phyloP scores from a whole-genome alignment of 1,140 invertebrate species.

The Portunus trituberculatus region DNA sequence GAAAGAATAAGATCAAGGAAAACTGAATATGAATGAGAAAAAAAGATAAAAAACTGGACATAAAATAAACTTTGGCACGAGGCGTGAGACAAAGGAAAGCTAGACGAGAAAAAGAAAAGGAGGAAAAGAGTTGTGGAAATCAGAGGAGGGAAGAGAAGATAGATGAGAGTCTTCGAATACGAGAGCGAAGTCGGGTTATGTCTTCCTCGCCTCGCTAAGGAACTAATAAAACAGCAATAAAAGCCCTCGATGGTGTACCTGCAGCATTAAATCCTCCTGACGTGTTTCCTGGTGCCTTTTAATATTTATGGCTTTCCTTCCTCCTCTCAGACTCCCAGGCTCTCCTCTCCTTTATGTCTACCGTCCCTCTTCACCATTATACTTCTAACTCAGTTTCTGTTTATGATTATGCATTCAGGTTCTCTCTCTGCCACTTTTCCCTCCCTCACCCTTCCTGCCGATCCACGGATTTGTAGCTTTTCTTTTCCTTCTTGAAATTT shows the following conservation, averaged over 20 bases:
- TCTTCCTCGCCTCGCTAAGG: background rate
- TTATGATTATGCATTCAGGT: background rate
- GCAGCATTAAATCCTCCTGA: background rate
- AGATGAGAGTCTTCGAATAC: background rate
- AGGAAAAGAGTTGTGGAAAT: background rate
- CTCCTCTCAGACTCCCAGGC: background rate
- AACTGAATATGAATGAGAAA: background rate
- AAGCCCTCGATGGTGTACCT: background rate
- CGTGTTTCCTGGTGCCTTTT: background rate
- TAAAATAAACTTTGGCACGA: background rate
- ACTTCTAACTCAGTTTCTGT: conserved; percentile 5
- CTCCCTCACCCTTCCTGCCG: background rate
- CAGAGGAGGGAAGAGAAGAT: background rate
- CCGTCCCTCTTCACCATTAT: background rate
- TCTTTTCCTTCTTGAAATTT: background rate
- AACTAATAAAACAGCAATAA: conserved; percentile 7
- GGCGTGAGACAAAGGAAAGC: background rate
- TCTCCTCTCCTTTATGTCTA: background rate
- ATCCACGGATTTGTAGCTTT: background rate
- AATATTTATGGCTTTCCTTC: background rate
- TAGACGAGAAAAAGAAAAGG: background rate
- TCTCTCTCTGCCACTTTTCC: background rate
- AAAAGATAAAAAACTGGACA: background rate
- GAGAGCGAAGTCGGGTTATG: background rate
- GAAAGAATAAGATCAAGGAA: background rate